These are phyloP conservation scores for Callocephalon fimbriatum DNA, from an alignment of 2,113 vertebrate genomes.

Conservation along the genomic window DNA sequence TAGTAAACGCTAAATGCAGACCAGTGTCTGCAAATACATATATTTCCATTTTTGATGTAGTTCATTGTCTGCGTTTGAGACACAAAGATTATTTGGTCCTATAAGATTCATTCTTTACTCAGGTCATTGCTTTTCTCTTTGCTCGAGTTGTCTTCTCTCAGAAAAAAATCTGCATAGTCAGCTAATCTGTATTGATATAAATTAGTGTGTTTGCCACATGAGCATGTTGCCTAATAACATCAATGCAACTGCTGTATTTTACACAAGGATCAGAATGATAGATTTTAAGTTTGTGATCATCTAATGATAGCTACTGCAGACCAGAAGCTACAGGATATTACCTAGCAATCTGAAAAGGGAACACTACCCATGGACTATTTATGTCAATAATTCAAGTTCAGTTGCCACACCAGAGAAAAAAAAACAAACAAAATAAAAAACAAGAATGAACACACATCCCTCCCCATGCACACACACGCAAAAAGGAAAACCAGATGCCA, in stretches of 20 bases:
- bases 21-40: background rate
- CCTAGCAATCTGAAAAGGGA: background rate
- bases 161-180: background rate
- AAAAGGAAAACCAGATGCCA: background rate
- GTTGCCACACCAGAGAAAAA: background rate
- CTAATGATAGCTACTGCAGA: background rate
- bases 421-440: background rate
- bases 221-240: background rate
- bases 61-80: background rate
- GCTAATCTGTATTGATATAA: background rate
- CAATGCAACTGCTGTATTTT: background rate
- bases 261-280: background rate
- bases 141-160: background rate
- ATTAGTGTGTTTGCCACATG: background rate
- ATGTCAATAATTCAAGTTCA: background rate
- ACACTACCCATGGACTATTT: background rate
- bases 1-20: background rate
- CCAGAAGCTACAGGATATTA: background rate
- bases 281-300: background rate
- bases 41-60: background rate
- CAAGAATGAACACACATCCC: accelerated
- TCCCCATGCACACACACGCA: background rate
- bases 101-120: background rate
- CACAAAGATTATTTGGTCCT: background rate
- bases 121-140: background rate